Percentiles rank a stretch among this genome's conserved stretches.
Conservation (phyloP, 2,888 invertebrate species). For the Hemicrepidius hirtus region DNA sequence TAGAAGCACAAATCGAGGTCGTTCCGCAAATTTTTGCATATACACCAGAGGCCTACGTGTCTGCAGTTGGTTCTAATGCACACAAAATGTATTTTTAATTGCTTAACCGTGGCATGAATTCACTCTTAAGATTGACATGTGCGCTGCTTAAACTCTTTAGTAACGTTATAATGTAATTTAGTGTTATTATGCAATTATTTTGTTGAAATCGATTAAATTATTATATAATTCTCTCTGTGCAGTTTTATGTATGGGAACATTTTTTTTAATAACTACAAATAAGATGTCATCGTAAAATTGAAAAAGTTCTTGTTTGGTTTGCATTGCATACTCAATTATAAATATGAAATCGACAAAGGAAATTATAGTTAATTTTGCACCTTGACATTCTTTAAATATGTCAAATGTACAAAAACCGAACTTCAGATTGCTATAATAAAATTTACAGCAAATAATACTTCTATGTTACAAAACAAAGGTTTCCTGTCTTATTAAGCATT, state of each 20-base stretch:
- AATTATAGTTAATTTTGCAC: not conserved
- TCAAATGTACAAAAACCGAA: not conserved
- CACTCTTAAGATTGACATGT: slow-evolving; percentile 5
- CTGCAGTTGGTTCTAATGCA: not conserved
- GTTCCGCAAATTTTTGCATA: slow-evolving; percentile 18
- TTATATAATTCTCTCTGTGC: slow-evolving; percentile 17
- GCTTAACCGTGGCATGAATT: slow-evolving; percentile 20
- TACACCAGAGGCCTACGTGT: slow-evolving; percentile 12
- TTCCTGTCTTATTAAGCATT: slow-evolving; percentile 10
- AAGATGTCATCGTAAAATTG: not conserved
- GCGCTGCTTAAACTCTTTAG: slow-evolving; percentile 9
- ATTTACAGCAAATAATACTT: not conserved
- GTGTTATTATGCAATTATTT: slow-evolving; percentile 26
- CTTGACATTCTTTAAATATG: not conserved
- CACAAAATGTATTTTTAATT: slow-evolving; percentile 28
- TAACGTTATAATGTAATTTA: slow-evolving; percentile 28
- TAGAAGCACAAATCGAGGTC: slow-evolving; percentile 8
- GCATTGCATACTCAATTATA: not conserved
- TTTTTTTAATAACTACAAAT: not conserved
- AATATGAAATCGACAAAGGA: not conserved
- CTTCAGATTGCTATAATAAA: not conserved
- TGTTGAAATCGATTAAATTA: slow-evolving; percentile 25
- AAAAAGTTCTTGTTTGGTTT: not conserved
- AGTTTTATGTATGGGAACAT: slow-evolving; percentile 6
- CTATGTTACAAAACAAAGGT: not conserved